Evolutionary conservation across 2,113 vertebrate genomes (phyloP), one percentile per base, ranked within the genome.

Genomic region (Prinia subflava): DNA sequence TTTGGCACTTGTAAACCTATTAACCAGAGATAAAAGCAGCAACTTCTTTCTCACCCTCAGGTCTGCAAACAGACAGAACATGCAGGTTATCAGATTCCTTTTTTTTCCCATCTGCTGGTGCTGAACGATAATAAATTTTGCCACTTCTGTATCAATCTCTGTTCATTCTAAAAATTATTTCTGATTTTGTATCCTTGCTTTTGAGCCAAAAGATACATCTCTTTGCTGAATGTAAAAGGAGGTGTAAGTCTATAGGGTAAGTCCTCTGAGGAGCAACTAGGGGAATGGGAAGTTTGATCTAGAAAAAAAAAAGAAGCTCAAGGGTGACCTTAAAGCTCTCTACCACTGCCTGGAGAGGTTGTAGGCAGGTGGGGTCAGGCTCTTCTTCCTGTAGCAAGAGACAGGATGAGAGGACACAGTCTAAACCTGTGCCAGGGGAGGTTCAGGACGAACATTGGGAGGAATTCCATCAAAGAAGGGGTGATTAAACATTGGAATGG

Each of bases 21-120:
- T 60, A 53, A 96, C 93, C 82, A 98, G 65, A 95, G 97, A 96
- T 23, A 97, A 97, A 14, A 98, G 95, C 24, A 98, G 92, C 13
- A 97, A 94, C 77, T 98, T 97, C 79, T 98, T 98, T 79, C 96
- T 98, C 95, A 97, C 93, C 28, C 96, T 98, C 83, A 98, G 97
- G 23, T 98, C 97, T 64, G 97, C 97, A 93, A 96, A 98, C 53
- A 98, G 93, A 96, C 95, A 98, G 94, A 98, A 98, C 90, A 97
- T 96, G 30, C 96, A 98, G 37, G 96, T 87, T 68, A 98, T 90
- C 69, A 98, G 96, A 21, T 98, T 98, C 10, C 89, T 96, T 47
- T 97, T 85, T 98, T 98, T 98, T 55, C 84, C 90, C 89, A 98
- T 98, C 60, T 98, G 95, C 96, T 97, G 95, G 76, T 98, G 97